Evolutionary conservation across 2,113 vertebrate species (phyloP).

Genomic region (Tapirus terrestris): DNA sequence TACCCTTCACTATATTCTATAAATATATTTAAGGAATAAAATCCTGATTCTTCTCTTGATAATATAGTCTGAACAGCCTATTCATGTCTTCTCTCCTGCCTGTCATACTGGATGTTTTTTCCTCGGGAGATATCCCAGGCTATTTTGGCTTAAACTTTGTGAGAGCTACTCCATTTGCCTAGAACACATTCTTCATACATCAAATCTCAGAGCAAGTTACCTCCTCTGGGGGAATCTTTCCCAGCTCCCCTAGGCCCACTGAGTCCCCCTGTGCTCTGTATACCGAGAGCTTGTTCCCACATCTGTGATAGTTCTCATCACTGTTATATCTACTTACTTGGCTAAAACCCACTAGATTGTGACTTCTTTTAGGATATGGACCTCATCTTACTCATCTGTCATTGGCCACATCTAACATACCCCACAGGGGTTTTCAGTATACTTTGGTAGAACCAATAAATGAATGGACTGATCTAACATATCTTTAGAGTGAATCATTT

Average conservation of each 20-base stretch:
- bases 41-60: background rate
- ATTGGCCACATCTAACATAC: background rate
- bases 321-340: background rate
- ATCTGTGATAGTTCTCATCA: background rate
- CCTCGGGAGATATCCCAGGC: background rate
- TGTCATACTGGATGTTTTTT: background rate
- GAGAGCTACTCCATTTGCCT: background rate
- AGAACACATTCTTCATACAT: background rate
- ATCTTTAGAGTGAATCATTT: background rate
- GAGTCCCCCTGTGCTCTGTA: background rate
- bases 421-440: background rate
- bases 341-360: background rate
- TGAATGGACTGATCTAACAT: background rate
- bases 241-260: accelerated
- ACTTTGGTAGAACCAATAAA: background rate
- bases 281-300: background rate
- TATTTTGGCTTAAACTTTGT: background rate
- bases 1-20: background rate
- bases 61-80: background rate
- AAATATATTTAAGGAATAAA: background rate
- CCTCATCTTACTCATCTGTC: background rate
- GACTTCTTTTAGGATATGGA: background rate
- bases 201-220: background rate
- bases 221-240: background rate
- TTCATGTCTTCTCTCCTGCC: background rate